Percentiles rank a stretch among this genome's conserved stretches.
Conservation (phyloP, 2,113 vertebrate genomes). For the Apodemus sylvaticus region DNA sequence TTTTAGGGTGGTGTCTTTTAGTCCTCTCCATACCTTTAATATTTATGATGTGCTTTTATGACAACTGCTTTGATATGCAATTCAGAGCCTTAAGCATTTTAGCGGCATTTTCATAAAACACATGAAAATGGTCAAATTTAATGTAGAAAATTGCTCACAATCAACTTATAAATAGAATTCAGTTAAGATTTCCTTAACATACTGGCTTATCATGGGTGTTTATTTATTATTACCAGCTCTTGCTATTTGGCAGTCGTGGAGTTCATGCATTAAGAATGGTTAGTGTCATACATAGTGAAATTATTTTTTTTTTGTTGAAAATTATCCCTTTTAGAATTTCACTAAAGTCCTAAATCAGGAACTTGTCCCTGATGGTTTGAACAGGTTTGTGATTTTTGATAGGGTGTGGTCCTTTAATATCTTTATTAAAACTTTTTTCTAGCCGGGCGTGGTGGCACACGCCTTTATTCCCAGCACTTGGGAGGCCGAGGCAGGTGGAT, state of each 20-base stretch:
- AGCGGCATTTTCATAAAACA: slow-evolving; percentile 4
- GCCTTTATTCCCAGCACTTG: too few species aligned
- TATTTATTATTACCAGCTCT: neutral
- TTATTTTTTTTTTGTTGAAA: neutral
- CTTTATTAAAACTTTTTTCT: neutral
- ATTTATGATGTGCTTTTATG: slow-evolving; percentile 55
- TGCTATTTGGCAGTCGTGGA: neutral
- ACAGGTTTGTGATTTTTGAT: neutral
- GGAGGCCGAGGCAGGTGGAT: too few species aligned
- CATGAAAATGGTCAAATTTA: slow-evolving; percentile 1
- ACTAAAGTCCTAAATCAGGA: neutral
- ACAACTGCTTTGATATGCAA: neutral
- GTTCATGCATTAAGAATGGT: neutral
- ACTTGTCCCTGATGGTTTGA: slow-evolving; percentile 12
- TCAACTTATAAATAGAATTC: slow-evolving; percentile 26
- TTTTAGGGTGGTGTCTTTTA: neutral
- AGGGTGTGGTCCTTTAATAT: neutral
- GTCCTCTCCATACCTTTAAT: neutral
- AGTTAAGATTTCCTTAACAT: neutral
- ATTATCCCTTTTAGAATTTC: neutral
- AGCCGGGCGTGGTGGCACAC: too few species aligned
- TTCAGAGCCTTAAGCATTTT: slow-evolving; percentile 32
- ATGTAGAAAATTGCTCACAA: slow-evolving; percentile 25
- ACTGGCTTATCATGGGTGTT: neutral
- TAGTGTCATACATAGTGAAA: neutral